Conservation (phyloP, 1,140 invertebrate species). For the Lepeophtheirus salmonis region DNA sequence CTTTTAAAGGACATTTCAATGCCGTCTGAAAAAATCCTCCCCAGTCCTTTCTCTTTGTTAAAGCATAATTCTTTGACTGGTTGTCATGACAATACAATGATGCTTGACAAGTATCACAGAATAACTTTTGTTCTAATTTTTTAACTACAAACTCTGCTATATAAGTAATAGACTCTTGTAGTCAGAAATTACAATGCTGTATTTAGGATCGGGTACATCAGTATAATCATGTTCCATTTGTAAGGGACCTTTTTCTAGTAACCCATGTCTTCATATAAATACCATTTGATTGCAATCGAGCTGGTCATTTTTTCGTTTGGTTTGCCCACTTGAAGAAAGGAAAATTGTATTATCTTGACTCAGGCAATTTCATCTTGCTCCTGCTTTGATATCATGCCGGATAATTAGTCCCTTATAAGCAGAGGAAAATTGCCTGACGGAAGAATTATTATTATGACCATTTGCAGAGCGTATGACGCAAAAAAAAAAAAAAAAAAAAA, state of each 20-base stretch:
- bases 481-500: too few relatives aligned
- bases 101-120: not conserved
- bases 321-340: not conserved
- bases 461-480: conserved; percentile 24
- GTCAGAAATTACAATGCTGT: not conserved
- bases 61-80: not conserved
- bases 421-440: conserved; percentile 24
- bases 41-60: not conserved
- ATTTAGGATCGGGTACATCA: not conserved
- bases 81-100: not conserved
- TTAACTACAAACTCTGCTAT: not conserved
- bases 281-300: not conserved
- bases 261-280: not conserved
- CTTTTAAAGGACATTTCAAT: not conserved
- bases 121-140: not conserved
- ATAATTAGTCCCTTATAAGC: conserved; percentile 20
- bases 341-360: not conserved
- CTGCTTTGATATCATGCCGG: not conserved
- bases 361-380: not conserved
- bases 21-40: not conserved
- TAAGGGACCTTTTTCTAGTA: not conserved
- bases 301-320: not conserved
- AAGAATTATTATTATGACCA: conserved; percentile 28
- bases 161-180: not conserved
- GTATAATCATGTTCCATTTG: not conserved